Evolutionary conservation across 2,797 vertebrate species (phyloP).

Genomic region (Furcifer pardalis): DNA sequence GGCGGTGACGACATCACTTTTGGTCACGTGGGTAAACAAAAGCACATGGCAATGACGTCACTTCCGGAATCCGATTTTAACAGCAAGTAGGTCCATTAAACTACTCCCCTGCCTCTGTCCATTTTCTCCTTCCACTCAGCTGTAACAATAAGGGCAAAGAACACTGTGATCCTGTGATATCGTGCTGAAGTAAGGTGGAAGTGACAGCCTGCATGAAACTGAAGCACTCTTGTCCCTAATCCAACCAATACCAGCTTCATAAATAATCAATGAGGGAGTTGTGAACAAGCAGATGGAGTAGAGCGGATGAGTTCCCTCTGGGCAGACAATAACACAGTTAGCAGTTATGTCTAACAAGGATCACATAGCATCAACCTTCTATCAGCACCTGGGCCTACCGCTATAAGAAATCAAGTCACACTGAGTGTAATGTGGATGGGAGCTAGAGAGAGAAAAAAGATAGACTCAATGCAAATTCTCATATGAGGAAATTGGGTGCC

Average conservation of each 20-base stretch:
- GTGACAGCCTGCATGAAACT: slow-evolving; percentile 19
- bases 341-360: slow-evolving; percentile 50
- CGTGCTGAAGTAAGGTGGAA: slow-evolving; percentile 31
- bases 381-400: not conserved
- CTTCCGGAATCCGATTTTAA: too few species aligned
- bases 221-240: slow-evolving; percentile 44
- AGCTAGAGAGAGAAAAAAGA: not conserved
- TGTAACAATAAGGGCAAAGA: not conserved
- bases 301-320: slow-evolving; percentile 56
- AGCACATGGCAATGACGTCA: too few species aligned
- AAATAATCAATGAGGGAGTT: slow-evolving; percentile 63
- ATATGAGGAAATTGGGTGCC: not conserved
- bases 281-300: slow-evolving; percentile 64
- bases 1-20: too few species aligned
- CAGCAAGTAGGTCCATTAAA: too few species aligned
- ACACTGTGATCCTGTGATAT: slow-evolving; percentile 28
- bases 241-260: slow-evolving; percentile 59
- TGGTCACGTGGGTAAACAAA: too few species aligned
- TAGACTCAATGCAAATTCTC: slow-evolving; percentile 15
- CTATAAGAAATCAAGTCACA: slow-evolving; percentile 3
- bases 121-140: too few species aligned
- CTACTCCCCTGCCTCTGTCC: too few species aligned
- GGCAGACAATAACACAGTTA: slow-evolving; percentile 45
- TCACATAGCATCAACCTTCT: slow-evolving; percentile 34
- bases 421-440: slow-evolving; percentile 10